These are phyloP conservation scores for Callosobruchus maculatus DNA, from an alignment of 2,888 invertebrate genomes.

Conservation along the genomic window DNA sequence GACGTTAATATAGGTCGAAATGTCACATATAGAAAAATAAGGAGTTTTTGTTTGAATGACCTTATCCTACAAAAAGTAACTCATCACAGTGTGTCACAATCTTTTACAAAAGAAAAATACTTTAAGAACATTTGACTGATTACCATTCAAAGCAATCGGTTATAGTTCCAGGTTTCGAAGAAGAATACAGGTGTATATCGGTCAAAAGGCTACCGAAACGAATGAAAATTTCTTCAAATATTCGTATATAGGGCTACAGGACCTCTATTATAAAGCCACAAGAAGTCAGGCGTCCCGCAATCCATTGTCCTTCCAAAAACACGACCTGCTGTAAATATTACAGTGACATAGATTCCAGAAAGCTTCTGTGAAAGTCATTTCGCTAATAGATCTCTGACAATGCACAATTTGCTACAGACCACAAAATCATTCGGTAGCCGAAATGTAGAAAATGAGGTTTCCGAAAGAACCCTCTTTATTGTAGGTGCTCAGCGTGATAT, in stretches of 20 bases:
- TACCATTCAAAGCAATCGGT: too few relatives aligned
- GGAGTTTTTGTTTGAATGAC: too few relatives aligned
- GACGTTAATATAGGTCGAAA: too few relatives aligned
- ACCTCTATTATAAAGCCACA: not conserved
- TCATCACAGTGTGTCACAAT: too few relatives aligned
- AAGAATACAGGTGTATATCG: not conserved
- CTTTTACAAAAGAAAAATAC: too few relatives aligned
- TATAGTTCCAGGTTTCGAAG: too few relatives aligned
- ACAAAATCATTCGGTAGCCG: not conserved
- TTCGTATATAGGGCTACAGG: not conserved
- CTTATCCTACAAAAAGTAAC: too few relatives aligned
- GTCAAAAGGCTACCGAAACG: not conserved
- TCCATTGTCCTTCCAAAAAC: not conserved
- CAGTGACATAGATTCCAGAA: not conserved
- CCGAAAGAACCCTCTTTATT: not conserved
- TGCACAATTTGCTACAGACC: not conserved
- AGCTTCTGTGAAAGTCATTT: not conserved
- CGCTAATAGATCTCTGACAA: not conserved
- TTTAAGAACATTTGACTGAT: too few relatives aligned
- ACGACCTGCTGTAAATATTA: not conserved
- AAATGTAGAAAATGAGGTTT: not conserved
- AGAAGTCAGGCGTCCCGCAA: not conserved
- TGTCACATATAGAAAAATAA: too few relatives aligned
- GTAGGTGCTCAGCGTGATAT: not conserved
- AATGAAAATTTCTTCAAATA: not conserved